phyloP scores from a whole-genome alignment of 2,113 vertebrate species.

The Brachyistius frenatus region DNA sequence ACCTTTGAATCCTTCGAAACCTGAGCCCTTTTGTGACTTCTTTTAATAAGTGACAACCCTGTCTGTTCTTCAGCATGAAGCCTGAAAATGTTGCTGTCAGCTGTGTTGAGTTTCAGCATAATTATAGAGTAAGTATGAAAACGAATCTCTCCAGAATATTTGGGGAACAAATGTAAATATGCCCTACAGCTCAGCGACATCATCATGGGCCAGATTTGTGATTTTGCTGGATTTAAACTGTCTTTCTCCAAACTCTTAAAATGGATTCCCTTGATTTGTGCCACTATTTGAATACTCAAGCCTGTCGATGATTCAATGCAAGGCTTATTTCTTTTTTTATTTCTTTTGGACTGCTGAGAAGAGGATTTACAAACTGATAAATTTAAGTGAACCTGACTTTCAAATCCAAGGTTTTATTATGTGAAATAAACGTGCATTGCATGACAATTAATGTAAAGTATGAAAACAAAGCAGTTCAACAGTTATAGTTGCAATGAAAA shows the following conservation, averaged over 20 bases:
- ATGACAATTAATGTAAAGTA: conserved; percentile 2
- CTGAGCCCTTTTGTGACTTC: conserved; percentile 19
- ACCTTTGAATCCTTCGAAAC: conserved; percentile 19
- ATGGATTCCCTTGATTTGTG: conserved; percentile 57
- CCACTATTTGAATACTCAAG: conserved; percentile 44
- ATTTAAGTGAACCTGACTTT: conserved; percentile 26
- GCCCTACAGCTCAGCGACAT: conserved; percentile 43
- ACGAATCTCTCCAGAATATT: conserved; percentile 49
- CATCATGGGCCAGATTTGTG: conserved; percentile 53
- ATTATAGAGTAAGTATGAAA: conserved; percentile 34
- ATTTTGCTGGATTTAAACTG: conserved; percentile 62
- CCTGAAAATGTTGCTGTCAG: conserved; percentile 21
- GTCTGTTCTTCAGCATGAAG: conserved; percentile 12
- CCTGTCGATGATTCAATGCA: conserved; percentile 33
- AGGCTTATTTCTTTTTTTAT: background rate
- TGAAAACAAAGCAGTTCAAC: conserved; percentile 23
- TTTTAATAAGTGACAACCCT: conserved; percentile 20
- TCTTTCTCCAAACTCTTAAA: conserved; percentile 50
- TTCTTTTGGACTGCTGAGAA: conserved; percentile 3
- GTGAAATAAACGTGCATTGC: background rate
- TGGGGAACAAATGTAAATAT: conserved; percentile 66
- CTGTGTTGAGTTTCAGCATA: conserved; percentile 25
- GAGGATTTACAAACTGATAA: conserved; percentile 36
- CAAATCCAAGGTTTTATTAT: conserved; percentile 21
- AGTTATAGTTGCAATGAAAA: conserved; percentile 27